Conservation (phyloP, 1,140 invertebrate species). For the Paraescarpia echinospica region DNA sequence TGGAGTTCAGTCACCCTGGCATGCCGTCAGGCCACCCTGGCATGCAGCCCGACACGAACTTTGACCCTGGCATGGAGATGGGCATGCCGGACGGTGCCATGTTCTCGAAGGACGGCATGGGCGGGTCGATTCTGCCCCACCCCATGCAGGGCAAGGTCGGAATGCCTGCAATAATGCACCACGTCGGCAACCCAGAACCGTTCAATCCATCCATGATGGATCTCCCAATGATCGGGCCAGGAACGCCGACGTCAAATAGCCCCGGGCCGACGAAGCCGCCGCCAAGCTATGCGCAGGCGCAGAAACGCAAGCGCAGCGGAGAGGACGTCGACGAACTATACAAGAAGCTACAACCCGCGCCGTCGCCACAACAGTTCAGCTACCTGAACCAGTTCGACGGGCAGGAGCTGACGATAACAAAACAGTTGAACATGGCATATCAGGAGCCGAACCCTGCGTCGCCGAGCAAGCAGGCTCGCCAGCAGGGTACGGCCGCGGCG, state of each 20-base stretch:
- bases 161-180: constrained; percentile 34
- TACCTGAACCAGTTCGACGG: constrained; percentile 94
- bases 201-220: constrained; percentile 44
- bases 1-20: neutral
- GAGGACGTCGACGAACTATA: constrained; percentile 53
- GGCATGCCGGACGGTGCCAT: constrained; percentile 31
- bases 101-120: constrained; percentile 33
- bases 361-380: constrained; percentile 93
- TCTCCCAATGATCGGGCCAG: constrained; percentile 27
- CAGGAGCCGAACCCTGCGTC: constrained; percentile 36
- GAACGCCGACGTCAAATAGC: constrained; percentile 28
- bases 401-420: constrained; percentile 94
- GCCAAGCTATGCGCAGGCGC: constrained; percentile 53
- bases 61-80: constrained; percentile 10
- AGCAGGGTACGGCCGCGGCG: neutral
- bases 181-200: constrained; percentile 54
- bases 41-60: constrained; percentile 62
- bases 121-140: constrained; percentile 30
- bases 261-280: constrained; percentile 45
- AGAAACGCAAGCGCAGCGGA: constrained; percentile 46
- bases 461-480: neutral
- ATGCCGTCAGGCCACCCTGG: constrained; percentile 59
- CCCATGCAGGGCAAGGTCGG: constrained; percentile 30
- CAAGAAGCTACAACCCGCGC: constrained; percentile 88
- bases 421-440: constrained; percentile 78